phyloP scores from a whole-genome alignment of 2,797 vertebrate genomes.

The Gymnothorax reevesii region DNA sequence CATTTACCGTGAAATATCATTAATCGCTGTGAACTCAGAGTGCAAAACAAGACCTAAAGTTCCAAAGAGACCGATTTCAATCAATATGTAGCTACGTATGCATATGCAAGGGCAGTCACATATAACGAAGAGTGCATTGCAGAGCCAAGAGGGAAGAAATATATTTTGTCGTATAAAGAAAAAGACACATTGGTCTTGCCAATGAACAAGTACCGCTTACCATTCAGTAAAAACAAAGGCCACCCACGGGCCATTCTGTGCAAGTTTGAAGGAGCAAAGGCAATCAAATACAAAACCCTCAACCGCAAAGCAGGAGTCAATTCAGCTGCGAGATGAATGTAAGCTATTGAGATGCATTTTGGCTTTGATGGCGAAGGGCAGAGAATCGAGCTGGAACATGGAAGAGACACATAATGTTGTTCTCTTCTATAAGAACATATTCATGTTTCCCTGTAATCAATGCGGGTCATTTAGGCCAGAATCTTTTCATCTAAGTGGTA shows the following conservation, averaged over 20 bases:
- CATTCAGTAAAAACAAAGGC: background rate
- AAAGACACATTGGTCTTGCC: slow-evolving; percentile 13
- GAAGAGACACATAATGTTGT: background rate
- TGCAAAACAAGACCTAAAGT: background rate
- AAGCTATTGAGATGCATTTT: background rate
- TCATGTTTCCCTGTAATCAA: background rate
- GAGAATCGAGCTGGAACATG: background rate
- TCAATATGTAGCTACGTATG: background rate
- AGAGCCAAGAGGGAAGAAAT: background rate
- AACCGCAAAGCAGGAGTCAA: background rate
- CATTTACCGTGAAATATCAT: no score
- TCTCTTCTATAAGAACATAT: background rate
- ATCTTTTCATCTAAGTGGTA: background rate
- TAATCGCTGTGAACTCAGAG: background rate
- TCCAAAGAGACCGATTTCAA: background rate
- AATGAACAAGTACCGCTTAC: slow-evolving; percentile 26
- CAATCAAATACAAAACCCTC: background rate
- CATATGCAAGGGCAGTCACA: background rate
- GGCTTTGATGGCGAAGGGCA: background rate
- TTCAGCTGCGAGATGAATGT: background rate
- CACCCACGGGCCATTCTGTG: background rate
- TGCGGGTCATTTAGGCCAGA: background rate
- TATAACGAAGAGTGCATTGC: background rate
- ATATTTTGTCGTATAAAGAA: background rate
- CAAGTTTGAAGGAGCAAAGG: background rate